Percentiles rank a stretch among this genome's conserved stretches.
These are phyloP conservation scores for Hetaerina americana DNA, from an alignment of 1,140 invertebrate genomes.

Conservation along the genomic window DNA sequence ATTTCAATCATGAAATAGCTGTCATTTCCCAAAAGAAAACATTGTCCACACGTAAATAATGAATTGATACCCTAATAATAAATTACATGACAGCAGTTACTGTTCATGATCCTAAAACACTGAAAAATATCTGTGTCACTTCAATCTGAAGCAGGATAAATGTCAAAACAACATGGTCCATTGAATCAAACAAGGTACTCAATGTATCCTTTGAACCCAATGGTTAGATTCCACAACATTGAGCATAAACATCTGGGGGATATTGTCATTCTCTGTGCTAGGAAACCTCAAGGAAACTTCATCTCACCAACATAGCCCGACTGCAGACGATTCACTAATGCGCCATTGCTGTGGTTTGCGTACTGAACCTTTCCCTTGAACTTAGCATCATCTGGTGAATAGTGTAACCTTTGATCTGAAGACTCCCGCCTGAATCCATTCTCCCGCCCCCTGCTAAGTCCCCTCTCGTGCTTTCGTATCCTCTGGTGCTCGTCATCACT, in stretches of 20 bases:
- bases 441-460: slow-evolving; percentile 2
- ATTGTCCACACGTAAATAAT: too few species aligned
- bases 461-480: slow-evolving; percentile 3
- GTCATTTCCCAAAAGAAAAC: not conserved
- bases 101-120: not conserved
- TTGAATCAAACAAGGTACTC: not conserved
- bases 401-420: not conserved
- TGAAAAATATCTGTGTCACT: not conserved
- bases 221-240: not conserved
- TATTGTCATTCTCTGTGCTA: not conserved
- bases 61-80: not conserved
- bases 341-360: slow-evolving; percentile 22
- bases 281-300: slow-evolving; percentile 38
- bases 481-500: slow-evolving; percentile 22
- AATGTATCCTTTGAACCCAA: too few species aligned
- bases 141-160: not conserved
- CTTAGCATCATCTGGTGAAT: slow-evolving; percentile 10
- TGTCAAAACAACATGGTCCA: not conserved
- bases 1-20: not conserved
- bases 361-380: slow-evolving; percentile 22
- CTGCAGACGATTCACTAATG: slow-evolving; percentile 35
- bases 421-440: not conserved
- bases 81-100: not conserved
- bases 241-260: not conserved
- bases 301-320: slow-evolving; percentile 43